A percentile compares a stretch with the other conserved stretches of the same genome.
Evolutionary conservation across 1,140 invertebrate species (phyloP).

Genomic region (Goniozus legneri): DNA sequence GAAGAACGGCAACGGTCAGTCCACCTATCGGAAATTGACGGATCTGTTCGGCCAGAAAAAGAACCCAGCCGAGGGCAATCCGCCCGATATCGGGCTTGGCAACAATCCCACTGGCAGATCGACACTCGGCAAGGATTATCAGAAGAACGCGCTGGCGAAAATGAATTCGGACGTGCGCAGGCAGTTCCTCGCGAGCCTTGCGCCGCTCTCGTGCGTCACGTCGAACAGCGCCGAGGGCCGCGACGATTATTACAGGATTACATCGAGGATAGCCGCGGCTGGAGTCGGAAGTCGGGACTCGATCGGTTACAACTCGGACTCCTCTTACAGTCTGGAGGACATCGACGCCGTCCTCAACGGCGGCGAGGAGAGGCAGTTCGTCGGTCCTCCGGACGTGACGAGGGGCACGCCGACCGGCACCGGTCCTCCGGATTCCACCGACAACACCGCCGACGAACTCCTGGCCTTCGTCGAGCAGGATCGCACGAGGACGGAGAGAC

Average conservation of each 20-base stretch:
- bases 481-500: conserved; percentile 72
- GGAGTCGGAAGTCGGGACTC: conserved; percentile 52
- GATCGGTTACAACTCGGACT: conserved; percentile 48
- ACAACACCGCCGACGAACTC: conserved; percentile 67
- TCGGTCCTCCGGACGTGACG: conserved; percentile 67
- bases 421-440: conserved; percentile 39
- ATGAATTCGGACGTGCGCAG: conserved; percentile 57
- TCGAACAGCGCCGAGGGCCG: conserved; percentile 57
- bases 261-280: conserved; percentile 54
- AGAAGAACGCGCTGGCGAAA: conserved; percentile 45
- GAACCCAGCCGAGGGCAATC: conserved; percentile 29
- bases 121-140: conserved; percentile 32
- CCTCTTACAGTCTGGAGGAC: conserved; percentile 65
- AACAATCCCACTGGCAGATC: conserved; percentile 22
- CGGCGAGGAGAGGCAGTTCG: conserved; percentile 48
- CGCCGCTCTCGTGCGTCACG: conserved; percentile 71
- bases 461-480: conserved; percentile 81
- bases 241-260: conserved; percentile 66
- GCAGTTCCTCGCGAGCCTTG: conserved; percentile 72
- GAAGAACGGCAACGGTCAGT: conserved; percentile 40
- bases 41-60: conserved; percentile 62
- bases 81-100: conserved; percentile 60
- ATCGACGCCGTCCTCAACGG: conserved; percentile 60
- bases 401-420: conserved; percentile 61
- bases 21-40: conserved; percentile 67